A percentile compares a stretch with the other conserved stretches of the same genome.
Evolutionary conservation across 2,113 vertebrate genomes (phyloP).

Genomic region (Elgaria multicarinata): DNA sequence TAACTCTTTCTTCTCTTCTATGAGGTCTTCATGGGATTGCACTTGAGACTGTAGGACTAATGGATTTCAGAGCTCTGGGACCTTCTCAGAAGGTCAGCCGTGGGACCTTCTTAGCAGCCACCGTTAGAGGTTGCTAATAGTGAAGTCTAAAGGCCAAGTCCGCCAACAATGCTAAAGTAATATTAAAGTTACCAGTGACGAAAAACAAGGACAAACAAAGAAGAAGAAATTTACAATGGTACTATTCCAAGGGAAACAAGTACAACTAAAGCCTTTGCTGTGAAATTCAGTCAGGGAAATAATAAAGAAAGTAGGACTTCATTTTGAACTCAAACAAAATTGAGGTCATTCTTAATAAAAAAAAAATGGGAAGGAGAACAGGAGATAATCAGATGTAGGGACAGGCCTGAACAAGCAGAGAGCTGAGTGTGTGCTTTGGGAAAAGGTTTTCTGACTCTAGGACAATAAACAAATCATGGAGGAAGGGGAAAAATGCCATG

Average conservation of each 20-base stretch:
- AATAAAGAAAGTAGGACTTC: conserved; percentile 42
- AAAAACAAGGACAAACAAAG: conserved; percentile 1
- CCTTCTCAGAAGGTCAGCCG: no score
- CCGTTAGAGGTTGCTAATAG: no score
- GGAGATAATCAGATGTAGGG: conserved; percentile 36
- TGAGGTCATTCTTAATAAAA: conserved; percentile 44
- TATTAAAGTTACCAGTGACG: no score
- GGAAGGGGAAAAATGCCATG: conserved; percentile 11
- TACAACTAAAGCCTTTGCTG: conserved; percentile 31
- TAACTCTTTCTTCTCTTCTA: no score
- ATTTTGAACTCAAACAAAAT: conserved; percentile 54
- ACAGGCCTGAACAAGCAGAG: conserved; percentile 42
- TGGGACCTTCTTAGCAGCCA: no score
- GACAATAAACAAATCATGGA: conserved; percentile 27
- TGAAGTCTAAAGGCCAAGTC: no score
- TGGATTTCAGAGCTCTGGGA: no score
- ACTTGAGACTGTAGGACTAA: no score
- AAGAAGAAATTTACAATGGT: conserved; percentile 28
- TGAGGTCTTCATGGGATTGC: no score
- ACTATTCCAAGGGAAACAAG: conserved; percentile 43
- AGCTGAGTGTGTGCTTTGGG: conserved; percentile 24
- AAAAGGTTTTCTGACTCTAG: conserved; percentile 43
- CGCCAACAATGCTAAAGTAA: no score
- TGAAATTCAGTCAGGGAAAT: conserved; percentile 44
- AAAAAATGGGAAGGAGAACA: conserved; percentile 34